Percentiles rank a stretch among this genome's conserved stretches.
phyloP scores from a whole-genome alignment of 2,888 invertebrate species.

The Nymphalis urticae region DNA sequence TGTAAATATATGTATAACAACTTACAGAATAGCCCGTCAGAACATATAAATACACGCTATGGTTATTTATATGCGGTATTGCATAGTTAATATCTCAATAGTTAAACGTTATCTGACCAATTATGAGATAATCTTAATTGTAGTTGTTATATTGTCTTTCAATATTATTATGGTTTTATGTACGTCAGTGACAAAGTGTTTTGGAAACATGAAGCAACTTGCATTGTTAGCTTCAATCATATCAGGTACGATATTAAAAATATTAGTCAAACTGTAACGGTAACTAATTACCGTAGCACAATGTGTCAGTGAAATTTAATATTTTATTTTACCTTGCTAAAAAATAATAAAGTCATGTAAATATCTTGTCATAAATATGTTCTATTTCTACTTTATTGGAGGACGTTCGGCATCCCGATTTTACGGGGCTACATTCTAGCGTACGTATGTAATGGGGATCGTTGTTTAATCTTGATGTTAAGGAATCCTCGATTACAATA shows the following conservation, averaged over 20 bases:
- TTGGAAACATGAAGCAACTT: constrained; percentile 7
- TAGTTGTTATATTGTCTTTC: constrained; percentile 4
- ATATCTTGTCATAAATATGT: too few species aligned
- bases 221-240: neutral
- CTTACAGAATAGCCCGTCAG: neutral
- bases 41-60: neutral
- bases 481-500: too few species aligned
- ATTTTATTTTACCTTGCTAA: too few species aligned
- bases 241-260: constrained; percentile 15
- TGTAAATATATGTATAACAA: neutral
- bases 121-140: constrained; percentile 19
- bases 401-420: neutral
- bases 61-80: neutral
- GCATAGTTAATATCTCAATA: constrained; percentile 13
- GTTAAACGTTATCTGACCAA: constrained; percentile 23
- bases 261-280: too few species aligned
- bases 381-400: neutral
- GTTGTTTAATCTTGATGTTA: too few species aligned
- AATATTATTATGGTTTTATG: neutral
- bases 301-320: neutral
- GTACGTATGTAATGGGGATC: too few species aligned
- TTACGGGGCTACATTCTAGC: too few species aligned
- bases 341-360: too few species aligned
- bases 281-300: neutral
- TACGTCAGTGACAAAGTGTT: constrained; percentile 10